These are phyloP conservation scores for Leptobrachium leishanense DNA, from an alignment of 2,113 vertebrate species.

Conservation along the genomic window DNA sequence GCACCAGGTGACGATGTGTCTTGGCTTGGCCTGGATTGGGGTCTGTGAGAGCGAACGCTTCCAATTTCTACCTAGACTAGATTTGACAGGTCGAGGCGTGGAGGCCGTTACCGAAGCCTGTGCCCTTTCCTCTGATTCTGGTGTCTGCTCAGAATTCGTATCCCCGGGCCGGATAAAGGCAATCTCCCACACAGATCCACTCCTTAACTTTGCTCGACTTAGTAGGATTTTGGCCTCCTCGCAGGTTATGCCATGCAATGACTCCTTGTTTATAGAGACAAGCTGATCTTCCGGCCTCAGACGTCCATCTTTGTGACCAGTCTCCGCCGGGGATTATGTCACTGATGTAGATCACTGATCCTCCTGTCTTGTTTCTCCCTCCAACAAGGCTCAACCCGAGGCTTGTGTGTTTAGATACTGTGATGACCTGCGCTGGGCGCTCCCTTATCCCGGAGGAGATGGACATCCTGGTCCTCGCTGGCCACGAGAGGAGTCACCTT, in stretches of 20 bases:
- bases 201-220: slow-evolving; percentile 78
- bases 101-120: slow-evolving; percentile 55
- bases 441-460: too few relatives aligned
- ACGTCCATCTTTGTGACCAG: slow-evolving; percentile 92
- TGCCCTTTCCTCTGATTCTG: not conserved
- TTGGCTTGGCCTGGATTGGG: too few relatives aligned
- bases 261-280: slow-evolving; percentile 91
- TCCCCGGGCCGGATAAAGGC: slow-evolving; percentile 82
- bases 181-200: slow-evolving; percentile 84
- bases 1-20: too few relatives aligned
- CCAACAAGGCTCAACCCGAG: slow-evolving; percentile 86
- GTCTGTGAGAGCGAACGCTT: too few relatives aligned
- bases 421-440: slow-evolving; percentile 82
- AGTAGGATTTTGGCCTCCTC: slow-evolving; percentile 88
- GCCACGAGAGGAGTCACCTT: too few relatives aligned
- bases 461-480: too few relatives aligned
- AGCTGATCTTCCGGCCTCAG: slow-evolving; percentile 89
- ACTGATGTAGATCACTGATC: slow-evolving; percentile 89
- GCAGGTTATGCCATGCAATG: slow-evolving; percentile 85
- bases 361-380: slow-evolving; percentile 85
- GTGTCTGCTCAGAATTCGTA: slow-evolving; percentile 14
- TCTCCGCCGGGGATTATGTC: slow-evolving; percentile 88
- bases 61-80: slow-evolving; percentile 36
- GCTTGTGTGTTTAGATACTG: slow-evolving; percentile 78
- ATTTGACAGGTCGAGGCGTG: slow-evolving; percentile 60